Evolutionary conservation across 2,888 invertebrate species (phyloP), one percentile per base, ranked within the genome.

Genomic region (Acanthosoma haemorrhoidale): DNA sequence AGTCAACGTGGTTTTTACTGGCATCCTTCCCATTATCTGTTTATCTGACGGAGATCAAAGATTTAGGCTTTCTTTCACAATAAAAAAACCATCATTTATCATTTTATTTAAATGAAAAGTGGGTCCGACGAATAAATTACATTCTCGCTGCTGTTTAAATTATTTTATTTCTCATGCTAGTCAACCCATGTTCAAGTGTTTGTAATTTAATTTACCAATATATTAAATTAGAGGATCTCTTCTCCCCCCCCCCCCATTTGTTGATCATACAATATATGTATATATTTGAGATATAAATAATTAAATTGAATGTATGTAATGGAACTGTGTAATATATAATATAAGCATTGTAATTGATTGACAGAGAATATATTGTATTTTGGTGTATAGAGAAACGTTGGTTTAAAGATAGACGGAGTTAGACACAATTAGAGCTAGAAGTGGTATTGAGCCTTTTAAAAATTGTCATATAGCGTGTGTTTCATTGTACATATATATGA

Each of bases 361-460:
- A 41, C 39, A 64, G 41, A 64, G 39, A 39, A 41, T 64, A 36
- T 64, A 64, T 64, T 39, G 61, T 61, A 41, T 64, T 64, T 64
- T 64, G 64, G 41, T 64, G 64, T 64, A 64, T 25, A 64, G 64
- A 41, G 25, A 41, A 25, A n/a, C 29, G n/a, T 51, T 21, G 21
- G 29, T 51, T 29, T 9, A 25, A 51, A 51, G 18, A 51, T 25
- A 51, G 21, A 51, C 29, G n/a, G n/a, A n/a, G n/a, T n/a, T n/a
- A n/a, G n/a, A n/a, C n/a, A n/a, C n/a, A n/a, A n/a, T n/a, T n/a
- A n/a, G n/a, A n/a, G n/a, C n/a, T n/a, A n/a, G n/a, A n/a, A n/a
- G n/a, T n/a, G n/a, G n/a, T n/a, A n/a, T n/a, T n/a, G n/a, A 39
- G 39, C n/a, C n/a, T n/a, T 18, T 11, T 41, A 16, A 21, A 21